These are phyloP conservation scores for Porites rus DNA, from an alignment of 92 coral and sea anemone genomes.

Conservation along the genomic window DNA sequence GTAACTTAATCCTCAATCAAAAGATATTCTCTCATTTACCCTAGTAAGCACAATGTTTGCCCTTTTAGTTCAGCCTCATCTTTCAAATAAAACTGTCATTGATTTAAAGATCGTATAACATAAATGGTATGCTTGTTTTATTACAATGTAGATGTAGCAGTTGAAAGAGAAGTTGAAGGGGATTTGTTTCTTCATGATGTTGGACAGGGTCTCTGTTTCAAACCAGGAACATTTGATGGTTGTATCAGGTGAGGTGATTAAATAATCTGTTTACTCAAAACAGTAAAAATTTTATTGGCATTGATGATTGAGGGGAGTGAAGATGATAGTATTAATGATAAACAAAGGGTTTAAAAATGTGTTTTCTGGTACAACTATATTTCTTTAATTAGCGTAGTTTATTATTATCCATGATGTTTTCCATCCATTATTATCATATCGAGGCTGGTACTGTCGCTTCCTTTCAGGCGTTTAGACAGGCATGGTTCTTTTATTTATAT, in stretches of 20 bases:
- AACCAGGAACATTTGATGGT: slow-evolving; percentile 98
- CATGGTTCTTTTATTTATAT: background rate
- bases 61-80: background rate
- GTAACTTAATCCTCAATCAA: too few species aligned
- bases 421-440: too few species aligned
- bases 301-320: background rate
- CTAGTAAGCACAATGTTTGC: too few species aligned
- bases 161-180: slow-evolving; percentile 93
- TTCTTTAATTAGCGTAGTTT: too few species aligned
- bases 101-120: background rate
- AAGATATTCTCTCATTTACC: too few species aligned
- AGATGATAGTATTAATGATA: too few species aligned
- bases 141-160: slow-evolving; percentile 76
- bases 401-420: too few species aligned
- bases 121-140: background rate
- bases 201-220: slow-evolving; percentile 90
- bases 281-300: too few species aligned
- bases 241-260: slow-evolving; percentile 77
- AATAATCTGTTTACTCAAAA: background rate
- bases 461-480: too few species aligned
- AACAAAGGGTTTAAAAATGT: too few species aligned
- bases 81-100: background rate
- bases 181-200: slow-evolving; percentile 91
- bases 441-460: too few species aligned
- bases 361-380: too few species aligned